phyloP scores from a whole-genome alignment of 2,797 vertebrate species.

The Carapus acus region DNA sequence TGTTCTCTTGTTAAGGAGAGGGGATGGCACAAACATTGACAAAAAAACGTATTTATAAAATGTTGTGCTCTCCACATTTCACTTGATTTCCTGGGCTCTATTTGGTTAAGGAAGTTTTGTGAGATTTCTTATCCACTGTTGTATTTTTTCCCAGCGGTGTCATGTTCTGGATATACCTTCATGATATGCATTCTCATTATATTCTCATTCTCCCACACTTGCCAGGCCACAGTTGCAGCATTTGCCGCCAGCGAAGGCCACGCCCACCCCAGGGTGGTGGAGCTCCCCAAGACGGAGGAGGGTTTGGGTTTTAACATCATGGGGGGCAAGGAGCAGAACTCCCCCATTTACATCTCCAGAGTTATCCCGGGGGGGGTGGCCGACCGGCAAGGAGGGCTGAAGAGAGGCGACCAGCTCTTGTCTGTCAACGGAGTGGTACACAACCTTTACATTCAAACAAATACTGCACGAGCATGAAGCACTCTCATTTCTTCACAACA shows the following conservation, averaged over 20 bases:
- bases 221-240: slow-evolving; percentile 85
- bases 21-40: no score
- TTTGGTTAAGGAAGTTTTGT: no score
- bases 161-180: no score
- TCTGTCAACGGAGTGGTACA: slow-evolving; percentile 89
- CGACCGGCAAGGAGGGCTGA: slow-evolving; percentile 87
- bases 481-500: no score
- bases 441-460: background rate
- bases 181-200: no score
- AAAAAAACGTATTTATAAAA: no score
- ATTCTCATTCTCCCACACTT: background rate
- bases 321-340: slow-evolving; percentile 93
- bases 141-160: no score
- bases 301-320: slow-evolving; percentile 93
- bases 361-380: slow-evolving; percentile 89
- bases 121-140: no score
- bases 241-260: slow-evolving; percentile 91
- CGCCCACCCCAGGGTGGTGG: slow-evolving; percentile 86
- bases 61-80: no score
- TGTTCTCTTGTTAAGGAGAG: no score
- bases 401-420: slow-evolving; percentile 87
- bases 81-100: no score
- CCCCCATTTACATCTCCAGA: slow-evolving; percentile 90
- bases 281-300: slow-evolving; percentile 90
- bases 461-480: no score